A percentile compares a stretch with the other conserved stretches of the same genome.
Evolutionary conservation across 2,797 vertebrate genomes (phyloP).

Genomic region (Pelodytes ibericus): DNA sequence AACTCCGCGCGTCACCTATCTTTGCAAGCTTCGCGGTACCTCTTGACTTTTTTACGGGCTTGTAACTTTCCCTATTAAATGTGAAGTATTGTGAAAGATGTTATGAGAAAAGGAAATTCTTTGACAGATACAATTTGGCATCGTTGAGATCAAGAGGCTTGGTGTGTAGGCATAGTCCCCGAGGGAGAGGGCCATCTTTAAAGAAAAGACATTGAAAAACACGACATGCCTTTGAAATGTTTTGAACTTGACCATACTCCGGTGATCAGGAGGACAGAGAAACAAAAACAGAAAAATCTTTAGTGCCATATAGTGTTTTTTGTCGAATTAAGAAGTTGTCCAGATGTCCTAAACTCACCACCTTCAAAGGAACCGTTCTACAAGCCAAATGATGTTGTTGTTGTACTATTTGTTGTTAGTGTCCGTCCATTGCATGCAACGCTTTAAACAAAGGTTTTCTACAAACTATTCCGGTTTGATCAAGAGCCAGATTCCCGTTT

Average conservation of each 20-base stretch:
- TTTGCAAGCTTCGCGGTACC: not conserved
- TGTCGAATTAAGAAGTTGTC: not conserved
- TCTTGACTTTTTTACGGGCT: conserved; percentile 25
- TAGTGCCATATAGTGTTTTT: conserved; percentile 19
- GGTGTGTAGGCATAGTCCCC: not conserved
- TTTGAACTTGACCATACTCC: conserved; percentile 7
- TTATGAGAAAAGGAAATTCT: conserved; percentile 46
- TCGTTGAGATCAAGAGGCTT: conserved; percentile 9
- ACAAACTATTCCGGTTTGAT: conserved; percentile 20
- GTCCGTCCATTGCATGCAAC: not conserved
- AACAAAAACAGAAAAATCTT: conserved; percentile 37
- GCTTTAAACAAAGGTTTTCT: conserved; percentile 22
- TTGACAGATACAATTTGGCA: conserved; percentile 25
- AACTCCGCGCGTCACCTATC: conserved; percentile 18
- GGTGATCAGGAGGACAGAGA: conserved; percentile 18
- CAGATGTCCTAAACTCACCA: conserved; percentile 32
- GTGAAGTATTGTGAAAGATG: conserved; percentile 14
- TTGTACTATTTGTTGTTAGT: not conserved
- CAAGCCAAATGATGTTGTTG: conserved; percentile 11
- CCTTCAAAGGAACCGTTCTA: conserved; percentile 26
- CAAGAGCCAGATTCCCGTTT: not conserved
- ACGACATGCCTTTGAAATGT: conserved; percentile 11
- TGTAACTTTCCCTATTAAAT: conserved; percentile 26
- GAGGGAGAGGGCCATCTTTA: not conserved
- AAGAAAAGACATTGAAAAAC: conserved; percentile 27